phyloP scores from a whole-genome alignment of 2,797 vertebrate species.

The Leuciscus waleckii region DNA sequence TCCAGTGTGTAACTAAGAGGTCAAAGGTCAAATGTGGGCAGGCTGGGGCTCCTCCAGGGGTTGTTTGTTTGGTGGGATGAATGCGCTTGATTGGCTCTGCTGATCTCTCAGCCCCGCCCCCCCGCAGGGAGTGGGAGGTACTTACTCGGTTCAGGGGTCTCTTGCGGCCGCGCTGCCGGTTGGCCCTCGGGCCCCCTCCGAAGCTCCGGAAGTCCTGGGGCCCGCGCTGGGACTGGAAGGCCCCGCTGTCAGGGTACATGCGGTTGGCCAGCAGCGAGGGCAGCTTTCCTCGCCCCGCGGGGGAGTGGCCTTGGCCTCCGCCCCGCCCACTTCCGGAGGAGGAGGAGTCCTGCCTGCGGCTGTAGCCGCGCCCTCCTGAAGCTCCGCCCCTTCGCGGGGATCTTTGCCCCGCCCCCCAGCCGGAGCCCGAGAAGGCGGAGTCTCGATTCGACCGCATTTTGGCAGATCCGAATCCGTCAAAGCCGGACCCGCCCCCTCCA shows the following conservation, averaged over 20 bases:
- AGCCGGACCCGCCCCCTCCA: conserved; percentile 71
- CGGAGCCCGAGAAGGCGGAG: conserved; percentile 77
- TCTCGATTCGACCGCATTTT: conserved; percentile 86
- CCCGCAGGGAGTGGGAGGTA: conserved; percentile 65
- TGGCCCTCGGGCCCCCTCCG: conserved; percentile 84
- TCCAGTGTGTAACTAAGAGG: conserved; percentile 2
- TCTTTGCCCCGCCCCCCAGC: conserved; percentile 81
- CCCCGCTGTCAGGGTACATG: conserved; percentile 87
- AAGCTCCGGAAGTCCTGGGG: conserved; percentile 88
- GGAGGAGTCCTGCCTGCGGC: conserved; percentile 79
- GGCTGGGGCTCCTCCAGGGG: conserved; percentile 20
- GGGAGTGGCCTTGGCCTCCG: conserved; percentile 77
- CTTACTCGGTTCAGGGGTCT: conserved; percentile 89
- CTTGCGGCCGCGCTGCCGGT: conserved; percentile 89
- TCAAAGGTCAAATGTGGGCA: conserved; percentile 22
- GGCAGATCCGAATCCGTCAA: conserved; percentile 80
- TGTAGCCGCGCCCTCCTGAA: conserved; percentile 81
- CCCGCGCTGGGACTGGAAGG: conserved; percentile 83
- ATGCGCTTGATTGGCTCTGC: not conserved
- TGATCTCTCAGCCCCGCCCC: conserved; percentile 27
- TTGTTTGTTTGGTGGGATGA: conserved; percentile 7
- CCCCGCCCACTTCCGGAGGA: conserved; percentile 77
- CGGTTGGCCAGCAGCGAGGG: conserved; percentile 93
- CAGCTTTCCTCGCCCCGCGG: conserved; percentile 88
- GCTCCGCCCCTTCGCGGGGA: conserved; percentile 82